phyloP scores from a whole-genome alignment of 92 coral and sea anemone species.

The Epizoanthus illoricatus region DNA sequence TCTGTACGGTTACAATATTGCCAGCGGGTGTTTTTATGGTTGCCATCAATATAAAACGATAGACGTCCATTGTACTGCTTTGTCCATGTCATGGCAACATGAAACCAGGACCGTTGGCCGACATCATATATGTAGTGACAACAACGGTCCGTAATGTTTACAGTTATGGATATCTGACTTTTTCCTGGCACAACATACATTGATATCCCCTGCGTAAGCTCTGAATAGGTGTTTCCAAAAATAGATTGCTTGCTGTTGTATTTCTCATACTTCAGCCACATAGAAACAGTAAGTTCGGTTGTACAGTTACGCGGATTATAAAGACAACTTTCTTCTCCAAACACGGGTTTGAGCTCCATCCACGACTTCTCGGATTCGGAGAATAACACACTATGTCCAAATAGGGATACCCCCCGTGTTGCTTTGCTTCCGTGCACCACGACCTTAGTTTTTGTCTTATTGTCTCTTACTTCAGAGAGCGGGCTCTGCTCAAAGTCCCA shows the following conservation, averaged over 20 bases:
- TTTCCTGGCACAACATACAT: background rate
- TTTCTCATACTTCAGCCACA: slow-evolving; percentile 42
- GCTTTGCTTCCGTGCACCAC: slow-evolving; percentile 11
- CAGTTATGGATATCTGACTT: background rate
- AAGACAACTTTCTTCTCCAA: slow-evolving; percentile 37
- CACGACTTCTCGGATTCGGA: slow-evolving; percentile 12
- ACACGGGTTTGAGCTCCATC: slow-evolving; percentile 40
- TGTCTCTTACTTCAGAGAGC: slow-evolving; percentile 32
- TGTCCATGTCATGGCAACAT: slow-evolving; percentile 23
- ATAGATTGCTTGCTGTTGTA: slow-evolving; percentile 7
- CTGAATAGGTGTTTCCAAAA: slow-evolving; percentile 54
- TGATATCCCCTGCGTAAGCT: slow-evolving; percentile 27
- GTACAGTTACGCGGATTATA: slow-evolving; percentile 55
- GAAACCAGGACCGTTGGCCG: background rate
- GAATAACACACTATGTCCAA: background rate
- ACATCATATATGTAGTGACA: background rate
- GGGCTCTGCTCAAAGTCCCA: slow-evolving; percentile 69
- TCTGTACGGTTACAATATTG: slow-evolving; percentile 16
- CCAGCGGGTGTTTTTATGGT: background rate
- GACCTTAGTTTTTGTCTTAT: slow-evolving; percentile 5
- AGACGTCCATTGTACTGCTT: background rate
- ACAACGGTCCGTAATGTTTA: background rate
- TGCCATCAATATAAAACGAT: background rate
- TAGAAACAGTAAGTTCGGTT: slow-evolving; percentile 49
- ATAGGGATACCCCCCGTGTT: background rate